Evolutionary conservation across 2,113 vertebrate genomes (phyloP).

Genomic region (Microtus montanus): DNA sequence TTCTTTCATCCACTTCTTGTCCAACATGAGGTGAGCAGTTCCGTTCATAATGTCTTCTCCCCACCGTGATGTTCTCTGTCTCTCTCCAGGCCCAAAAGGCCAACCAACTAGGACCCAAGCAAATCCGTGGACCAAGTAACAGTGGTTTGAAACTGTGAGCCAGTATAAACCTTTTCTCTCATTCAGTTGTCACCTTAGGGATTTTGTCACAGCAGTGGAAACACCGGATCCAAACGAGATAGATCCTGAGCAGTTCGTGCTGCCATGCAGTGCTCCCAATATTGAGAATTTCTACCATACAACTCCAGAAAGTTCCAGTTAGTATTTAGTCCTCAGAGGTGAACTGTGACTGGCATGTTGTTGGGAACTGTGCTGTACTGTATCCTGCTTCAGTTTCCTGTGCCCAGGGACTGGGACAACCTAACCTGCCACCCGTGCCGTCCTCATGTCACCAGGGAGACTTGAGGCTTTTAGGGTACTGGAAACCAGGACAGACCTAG

Average conservation of each 20-base stretch:
- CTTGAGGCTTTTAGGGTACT: conserved; percentile 54
- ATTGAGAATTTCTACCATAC: too few relatives aligned
- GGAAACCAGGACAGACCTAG: conserved; percentile 38
- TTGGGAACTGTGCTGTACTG: not conserved
- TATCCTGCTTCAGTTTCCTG: not conserved
- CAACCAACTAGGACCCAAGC: not conserved
- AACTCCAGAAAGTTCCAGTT: not conserved
- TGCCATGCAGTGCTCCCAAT: not conserved
- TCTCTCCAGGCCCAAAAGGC: not conserved
- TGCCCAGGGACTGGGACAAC: not conserved
- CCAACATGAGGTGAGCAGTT: not conserved
- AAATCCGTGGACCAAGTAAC: not conserved
- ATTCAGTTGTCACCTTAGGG: not conserved
- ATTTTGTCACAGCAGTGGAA: not conserved
- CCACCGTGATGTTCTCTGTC: not conserved
- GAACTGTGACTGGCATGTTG: not conserved
- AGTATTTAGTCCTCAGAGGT: accelerated
- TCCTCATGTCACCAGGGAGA: not conserved
- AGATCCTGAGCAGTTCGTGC: not conserved
- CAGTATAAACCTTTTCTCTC: not conserved
- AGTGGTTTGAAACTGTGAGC: not conserved
- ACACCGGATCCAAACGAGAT: not conserved
- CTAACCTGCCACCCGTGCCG: not conserved
- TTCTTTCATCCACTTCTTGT: not conserved
- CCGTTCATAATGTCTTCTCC: not conserved